Evolutionary conservation across 1,140 invertebrate genomes (phyloP).

Genomic region (Galleria mellonella): DNA sequence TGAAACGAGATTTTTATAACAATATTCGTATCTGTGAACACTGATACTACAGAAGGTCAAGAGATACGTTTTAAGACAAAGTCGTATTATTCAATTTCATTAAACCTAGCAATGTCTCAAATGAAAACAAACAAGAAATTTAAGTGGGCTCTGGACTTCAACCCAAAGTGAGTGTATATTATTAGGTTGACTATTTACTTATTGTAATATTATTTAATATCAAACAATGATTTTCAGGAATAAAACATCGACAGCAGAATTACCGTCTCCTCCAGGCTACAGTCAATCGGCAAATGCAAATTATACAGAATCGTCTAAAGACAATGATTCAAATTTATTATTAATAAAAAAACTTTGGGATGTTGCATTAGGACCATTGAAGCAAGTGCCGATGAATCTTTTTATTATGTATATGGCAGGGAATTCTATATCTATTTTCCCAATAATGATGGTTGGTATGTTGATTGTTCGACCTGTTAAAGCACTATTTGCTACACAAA

Average conservation of each 20-base stretch:
- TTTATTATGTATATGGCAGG: conserved; percentile 99
- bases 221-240: conserved; percentile 31
- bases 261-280: conserved; percentile 89
- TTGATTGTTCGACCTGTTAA: conserved; percentile 96
- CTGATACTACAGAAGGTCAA: too few species aligned
- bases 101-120: conserved; percentile 39
- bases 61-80: too few species aligned
- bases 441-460: conserved; percentile 99
- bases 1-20: too few species aligned
- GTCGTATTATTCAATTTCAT: too few species aligned
- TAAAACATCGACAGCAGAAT: conserved; percentile 49
- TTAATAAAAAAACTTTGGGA: conserved; percentile 99
- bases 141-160: conserved; percentile 68
- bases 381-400: conserved; percentile 98
- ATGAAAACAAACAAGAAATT: conserved; percentile 59
- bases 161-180: conserved; percentile 49
- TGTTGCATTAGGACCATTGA: conserved; percentile 94
- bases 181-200: neutral
- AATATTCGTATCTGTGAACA: too few species aligned
- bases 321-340: conserved; percentile 87
- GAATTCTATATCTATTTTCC: conserved; percentile 99
- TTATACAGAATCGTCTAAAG: conserved; percentile 84
- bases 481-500: conserved; percentile 92
- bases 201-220: too few species aligned
- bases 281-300: conserved; percentile 81